Conservation (phyloP, 1,140 invertebrate genomes). For the Zelostemma sp. region DNA sequence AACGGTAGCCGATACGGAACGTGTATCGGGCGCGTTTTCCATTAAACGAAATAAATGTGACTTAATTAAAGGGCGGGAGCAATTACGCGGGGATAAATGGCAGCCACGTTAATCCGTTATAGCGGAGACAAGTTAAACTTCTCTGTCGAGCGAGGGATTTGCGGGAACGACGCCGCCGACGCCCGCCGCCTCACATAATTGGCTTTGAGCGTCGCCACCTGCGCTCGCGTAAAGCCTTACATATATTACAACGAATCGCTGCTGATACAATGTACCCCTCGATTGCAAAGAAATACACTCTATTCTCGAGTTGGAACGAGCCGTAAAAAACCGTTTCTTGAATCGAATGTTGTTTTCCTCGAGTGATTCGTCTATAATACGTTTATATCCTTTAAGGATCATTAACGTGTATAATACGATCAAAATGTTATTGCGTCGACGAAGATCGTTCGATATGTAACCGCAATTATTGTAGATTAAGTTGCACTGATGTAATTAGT, state of each 20-base stretch:
- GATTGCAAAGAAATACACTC: not conserved
- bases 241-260: conserved; percentile 36
- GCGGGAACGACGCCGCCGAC: conserved; percentile 55
- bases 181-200: conserved; percentile 63
- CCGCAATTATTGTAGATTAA: too few species aligned
- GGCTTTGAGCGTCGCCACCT: conserved; percentile 69
- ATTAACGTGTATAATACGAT: too few species aligned
- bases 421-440: too few species aligned
- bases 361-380: too few species aligned
- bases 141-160: conserved; percentile 60
- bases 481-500: too few species aligned
- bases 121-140: conserved; percentile 68
- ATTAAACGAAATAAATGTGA: conserved; percentile 69
- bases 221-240: conserved; percentile 61
- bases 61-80: conserved; percentile 67
- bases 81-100: conserved; percentile 67
- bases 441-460: too few species aligned
- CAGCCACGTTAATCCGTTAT: conserved; percentile 67
- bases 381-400: too few species aligned
- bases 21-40: conserved; percentile 53
- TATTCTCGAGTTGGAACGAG: not conserved
- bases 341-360: too few species aligned
- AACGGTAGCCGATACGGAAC: conserved; percentile 29
- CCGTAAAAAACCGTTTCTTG: too few species aligned
- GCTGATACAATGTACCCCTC: not conserved